Conservation (phyloP, 2,113 vertebrate genomes). For the Egretta garzetta region DNA sequence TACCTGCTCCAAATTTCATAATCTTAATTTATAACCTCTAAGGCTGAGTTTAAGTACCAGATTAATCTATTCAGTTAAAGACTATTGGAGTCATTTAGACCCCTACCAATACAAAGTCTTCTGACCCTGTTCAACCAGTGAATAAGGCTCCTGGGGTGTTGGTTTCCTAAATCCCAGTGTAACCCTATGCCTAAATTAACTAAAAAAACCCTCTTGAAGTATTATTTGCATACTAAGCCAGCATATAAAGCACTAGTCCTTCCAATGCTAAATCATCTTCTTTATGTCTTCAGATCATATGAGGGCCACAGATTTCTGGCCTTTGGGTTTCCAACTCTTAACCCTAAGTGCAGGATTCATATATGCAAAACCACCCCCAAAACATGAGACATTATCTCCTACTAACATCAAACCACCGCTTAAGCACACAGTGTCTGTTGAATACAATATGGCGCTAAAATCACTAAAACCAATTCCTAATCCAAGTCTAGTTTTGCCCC, state of each 20-base stretch:
- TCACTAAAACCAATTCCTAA: background rate
- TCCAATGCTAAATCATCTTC: background rate
- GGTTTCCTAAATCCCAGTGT: background rate
- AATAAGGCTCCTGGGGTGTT: background rate
- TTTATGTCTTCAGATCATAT: background rate
- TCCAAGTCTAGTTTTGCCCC: background rate
- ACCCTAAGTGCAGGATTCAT: background rate
- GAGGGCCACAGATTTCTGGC: background rate
- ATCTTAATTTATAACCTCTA: background rate
- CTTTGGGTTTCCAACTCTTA: background rate
- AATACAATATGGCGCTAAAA: background rate
- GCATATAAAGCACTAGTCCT: background rate
- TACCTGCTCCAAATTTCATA: background rate
- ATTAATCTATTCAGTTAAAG: background rate
- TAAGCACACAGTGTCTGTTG: background rate
- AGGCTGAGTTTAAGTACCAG: background rate
- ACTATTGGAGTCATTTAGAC: background rate
- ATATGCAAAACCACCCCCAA: background rate
- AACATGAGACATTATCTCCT: background rate
- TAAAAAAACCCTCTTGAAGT: background rate
- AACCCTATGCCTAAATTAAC: background rate
- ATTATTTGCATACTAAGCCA: background rate
- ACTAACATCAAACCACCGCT: background rate
- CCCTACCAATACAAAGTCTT: background rate
- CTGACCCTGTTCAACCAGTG: background rate